phyloP scores from a whole-genome alignment of 1,140 invertebrate genomes.

The Melanaphis sacchari region DNA sequence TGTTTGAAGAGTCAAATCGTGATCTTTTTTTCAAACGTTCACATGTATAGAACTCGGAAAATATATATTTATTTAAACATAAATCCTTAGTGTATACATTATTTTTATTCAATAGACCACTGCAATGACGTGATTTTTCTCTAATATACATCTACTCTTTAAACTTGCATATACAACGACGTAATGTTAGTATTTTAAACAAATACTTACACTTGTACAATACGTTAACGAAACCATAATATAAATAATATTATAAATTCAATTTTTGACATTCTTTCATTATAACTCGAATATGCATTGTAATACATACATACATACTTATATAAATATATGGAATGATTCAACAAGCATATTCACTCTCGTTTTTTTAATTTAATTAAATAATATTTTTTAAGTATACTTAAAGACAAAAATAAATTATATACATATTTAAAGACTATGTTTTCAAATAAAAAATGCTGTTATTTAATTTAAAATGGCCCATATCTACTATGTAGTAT shows the following conservation, averaged over 20 bases:
- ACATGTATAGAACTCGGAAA: neutral
- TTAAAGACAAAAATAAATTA: too few species aligned
- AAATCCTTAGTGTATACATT: slow-evolving; percentile 14
- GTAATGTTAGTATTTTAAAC: neutral
- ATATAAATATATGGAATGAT: too few species aligned
- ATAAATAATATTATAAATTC: neutral
- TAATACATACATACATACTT: too few species aligned
- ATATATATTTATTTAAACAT: slow-evolving; percentile 13
- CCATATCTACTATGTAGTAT: too few species aligned
- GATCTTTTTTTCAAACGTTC: slow-evolving; percentile 14
- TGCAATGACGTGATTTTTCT: neutral
- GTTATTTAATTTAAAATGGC: too few species aligned
- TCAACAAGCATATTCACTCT: too few species aligned
- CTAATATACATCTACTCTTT: neutral
- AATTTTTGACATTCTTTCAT: neutral
- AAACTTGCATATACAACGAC: neutral
- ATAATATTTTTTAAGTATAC: too few species aligned
- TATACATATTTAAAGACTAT: too few species aligned
- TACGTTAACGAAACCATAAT: neutral
- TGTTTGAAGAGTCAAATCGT: slow-evolving; percentile 8
- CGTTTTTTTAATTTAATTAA: too few species aligned
- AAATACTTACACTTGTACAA: neutral
- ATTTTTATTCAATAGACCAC: neutral
- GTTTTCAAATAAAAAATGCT: too few species aligned
- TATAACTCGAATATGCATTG: too few species aligned